A percentile compares a stretch with the other conserved stretches of the same genome.
Conservation (phyloP, 2,888 invertebrate species). For the Luperina nickerlii region DNA sequence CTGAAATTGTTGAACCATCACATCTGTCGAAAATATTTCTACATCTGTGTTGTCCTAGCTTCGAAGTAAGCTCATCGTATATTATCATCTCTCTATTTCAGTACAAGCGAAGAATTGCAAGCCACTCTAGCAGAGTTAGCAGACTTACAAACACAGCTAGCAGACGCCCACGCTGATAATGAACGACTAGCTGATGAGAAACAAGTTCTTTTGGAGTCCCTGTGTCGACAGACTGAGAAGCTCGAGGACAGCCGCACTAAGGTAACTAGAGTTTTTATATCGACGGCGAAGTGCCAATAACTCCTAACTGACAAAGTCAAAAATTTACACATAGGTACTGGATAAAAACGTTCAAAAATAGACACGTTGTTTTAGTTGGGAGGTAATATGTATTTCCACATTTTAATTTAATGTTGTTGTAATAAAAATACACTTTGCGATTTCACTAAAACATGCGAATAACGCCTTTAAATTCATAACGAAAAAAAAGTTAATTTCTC, state of each 20-base stretch:
- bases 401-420: too few species aligned
- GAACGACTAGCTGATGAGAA: slow-evolving; percentile 97
- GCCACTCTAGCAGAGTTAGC: slow-evolving; percentile 98
- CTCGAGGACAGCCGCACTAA: slow-evolving; percentile 96
- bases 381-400: too few species aligned
- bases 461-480: too few species aligned
- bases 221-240: slow-evolving; percentile 97
- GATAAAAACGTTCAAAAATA: too few species aligned
- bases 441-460: too few species aligned
- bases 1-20: background rate
- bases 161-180: slow-evolving; percentile 96
- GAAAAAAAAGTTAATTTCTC: too few species aligned
- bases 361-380: too few species aligned
- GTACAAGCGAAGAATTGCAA: slow-evolving; percentile 97
- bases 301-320: too few species aligned
- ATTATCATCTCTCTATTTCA: slow-evolving; percentile 79
- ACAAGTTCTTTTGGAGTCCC: slow-evolving; percentile 96
- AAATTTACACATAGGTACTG: too few species aligned
- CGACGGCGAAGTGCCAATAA: too few species aligned
- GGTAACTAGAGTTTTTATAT: slow-evolving; percentile 63
- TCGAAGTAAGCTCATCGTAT: background rate
- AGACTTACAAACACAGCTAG: slow-evolving; percentile 96
- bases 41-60: background rate
- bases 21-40: background rate
- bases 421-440: too few species aligned